A percentile compares a stretch with the other conserved stretches of the same genome.
These are phyloP conservation scores for Drosophila colorata DNA, from an alignment of 2,888 invertebrate species.

Conservation along the genomic window DNA sequence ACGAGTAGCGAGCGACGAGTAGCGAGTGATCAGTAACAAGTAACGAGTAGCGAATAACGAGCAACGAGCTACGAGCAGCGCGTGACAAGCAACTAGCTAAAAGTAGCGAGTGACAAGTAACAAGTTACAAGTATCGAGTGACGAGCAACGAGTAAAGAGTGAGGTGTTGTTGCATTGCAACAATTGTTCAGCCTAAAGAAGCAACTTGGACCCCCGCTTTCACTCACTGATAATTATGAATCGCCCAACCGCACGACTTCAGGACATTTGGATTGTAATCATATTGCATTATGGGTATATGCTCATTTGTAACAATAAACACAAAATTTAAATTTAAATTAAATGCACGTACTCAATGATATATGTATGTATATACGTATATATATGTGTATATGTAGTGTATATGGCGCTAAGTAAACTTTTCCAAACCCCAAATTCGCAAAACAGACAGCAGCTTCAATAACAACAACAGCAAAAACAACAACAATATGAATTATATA, in stretches of 20 bases:
- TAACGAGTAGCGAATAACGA: neutral
- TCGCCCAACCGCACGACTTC: conserved; percentile 6
- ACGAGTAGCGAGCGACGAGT: neutral
- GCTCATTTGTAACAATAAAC: conserved; percentile 49
- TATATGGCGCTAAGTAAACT: conserved; percentile 26
- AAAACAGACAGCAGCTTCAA: conserved; percentile 8
- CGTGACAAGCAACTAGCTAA: neutral
- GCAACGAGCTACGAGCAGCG: neutral
- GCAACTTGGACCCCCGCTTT: neutral
- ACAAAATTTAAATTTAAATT: conserved; percentile 32
- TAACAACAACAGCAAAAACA: conserved; percentile 10
- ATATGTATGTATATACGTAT: neutral
- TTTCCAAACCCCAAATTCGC: conserved; percentile 4
- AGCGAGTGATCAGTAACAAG: neutral
- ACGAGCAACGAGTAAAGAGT: neutral
- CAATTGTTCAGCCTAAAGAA: neutral
- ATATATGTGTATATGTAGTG: conserved; percentile 1
- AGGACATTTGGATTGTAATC: conserved; percentile 45
- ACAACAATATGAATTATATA: conserved; percentile 17
- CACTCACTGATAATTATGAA: conserved; percentile 18
- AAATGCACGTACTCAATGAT: conserved; percentile 33
- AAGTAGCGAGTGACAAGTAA: neutral
- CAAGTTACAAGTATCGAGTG: neutral
- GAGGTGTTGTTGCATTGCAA: neutral
- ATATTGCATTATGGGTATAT: conserved; percentile 45